Base-by-base conservation (phyloP, 1,140 invertebrate species). In the Solen grandis region DNA sequence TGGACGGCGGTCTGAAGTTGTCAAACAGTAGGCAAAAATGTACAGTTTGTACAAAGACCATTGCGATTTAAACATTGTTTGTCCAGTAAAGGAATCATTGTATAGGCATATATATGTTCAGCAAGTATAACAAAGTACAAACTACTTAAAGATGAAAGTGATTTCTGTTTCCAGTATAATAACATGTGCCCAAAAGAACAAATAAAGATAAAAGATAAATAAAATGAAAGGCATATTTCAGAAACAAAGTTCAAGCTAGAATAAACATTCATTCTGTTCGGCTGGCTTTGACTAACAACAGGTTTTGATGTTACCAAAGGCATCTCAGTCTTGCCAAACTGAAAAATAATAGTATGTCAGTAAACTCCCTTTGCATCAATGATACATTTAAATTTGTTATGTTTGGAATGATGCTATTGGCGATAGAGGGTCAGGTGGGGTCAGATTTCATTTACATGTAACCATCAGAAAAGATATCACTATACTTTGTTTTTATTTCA, bases 231-330 rank as follows among this genome's bases (percentile, higher is more conserved):
- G 27, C 73, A 76, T 41, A 76, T 76, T 19, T 2, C 73, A 3
- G 5, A 63, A n/a, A n/a, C n/a, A n/a, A n/a, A n/a, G n/a, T n/a
- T n/a, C n/a, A n/a, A n/a, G n/a, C n/a, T n/a, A n/a, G 19, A 13
- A 29, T 29, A 50, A 76, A 5, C 33, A 31, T 5, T 36, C n/a
- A 52, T 16, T 19, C 8, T 14, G 62, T 36, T n/a, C 33, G 14
- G 73, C 73, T 25, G 38, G 27, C 35, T 76, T 65, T 63, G 59
- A 76, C 29, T 60, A 63, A 25, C 73, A 76, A 63, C 73, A 76
- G 55, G 73, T 76, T 5, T 63, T 76, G 31, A 35, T 63, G 31
- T 60, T 76, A 5, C 73, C 73, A 46, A 76, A 60, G n/a, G 19
- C 73, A 2, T 50, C 29, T 35, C 62, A 55, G 65, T 69, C 31